Evolutionary conservation across 2,113 vertebrate genomes (phyloP), one percentile per base, ranked within the genome.

Genomic region (Ellobius talpinus): DNA sequence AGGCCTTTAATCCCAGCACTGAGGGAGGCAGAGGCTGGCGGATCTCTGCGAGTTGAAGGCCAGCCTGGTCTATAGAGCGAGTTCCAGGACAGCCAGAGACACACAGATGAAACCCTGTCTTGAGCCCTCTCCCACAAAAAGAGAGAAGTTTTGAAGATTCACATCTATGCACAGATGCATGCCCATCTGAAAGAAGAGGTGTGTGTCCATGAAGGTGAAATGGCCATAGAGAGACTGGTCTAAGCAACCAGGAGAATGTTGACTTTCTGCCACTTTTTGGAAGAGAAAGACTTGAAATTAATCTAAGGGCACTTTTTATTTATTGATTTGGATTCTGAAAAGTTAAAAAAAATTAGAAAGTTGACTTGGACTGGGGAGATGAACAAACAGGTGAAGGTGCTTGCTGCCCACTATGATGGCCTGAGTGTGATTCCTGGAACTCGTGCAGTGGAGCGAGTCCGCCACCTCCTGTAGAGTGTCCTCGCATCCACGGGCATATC

Each of bases 311-410:
- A 21, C 10, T 65, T 90, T 92, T 76, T 23, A n/a, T 78, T 66
- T 61, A 91, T 93, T 85, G 65, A 55, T 84, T 81, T 81, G n/a
- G 36, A 81, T 86, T 95, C 11, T 36, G 73, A 52, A 85, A 93
- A 13, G 4, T 68, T 36, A 78, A 50, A 39, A 8, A 58, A 19
- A 31, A 2, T 45, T 29, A 16, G 31, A 42, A 85, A 19, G n/a
- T 72, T 26, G 86, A 68, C 82, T 47, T 13, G 29, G 61, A 17
- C 31, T 45, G 33, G 16, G 29, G 26, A 68, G 9, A 36, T 47
- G 29, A 47, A 4, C 24, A 29, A 23, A 9, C 10, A 36, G 42
- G 39, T 24, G 23, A 66, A 45, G 58, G 39, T 47, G 29, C 29
- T 33, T 45, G 61, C 29, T 66, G n/a, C 61, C 39, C 0, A 23